These are phyloP conservation scores for Rhinoptilus africanus DNA, from an alignment of 2,113 vertebrate genomes.

Conservation along the genomic window DNA sequence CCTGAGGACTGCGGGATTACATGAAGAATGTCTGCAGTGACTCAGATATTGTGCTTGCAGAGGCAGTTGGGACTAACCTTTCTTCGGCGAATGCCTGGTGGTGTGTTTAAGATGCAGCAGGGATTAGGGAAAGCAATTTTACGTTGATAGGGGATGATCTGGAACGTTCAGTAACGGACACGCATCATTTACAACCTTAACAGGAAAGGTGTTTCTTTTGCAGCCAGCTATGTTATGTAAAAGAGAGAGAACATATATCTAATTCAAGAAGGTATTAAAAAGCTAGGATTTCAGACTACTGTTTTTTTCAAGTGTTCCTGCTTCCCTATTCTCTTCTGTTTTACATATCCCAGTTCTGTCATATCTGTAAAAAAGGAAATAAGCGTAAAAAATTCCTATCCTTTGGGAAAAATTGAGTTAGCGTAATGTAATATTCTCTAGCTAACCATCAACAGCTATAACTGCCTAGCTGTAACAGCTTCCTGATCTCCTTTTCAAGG, in stretches of 20 bases:
- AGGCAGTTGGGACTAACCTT: background rate
- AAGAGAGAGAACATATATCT: background rate
- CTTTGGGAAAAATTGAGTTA: constrained; percentile 17
- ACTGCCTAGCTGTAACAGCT: background rate
- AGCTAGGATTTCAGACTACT: background rate
- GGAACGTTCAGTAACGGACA: background rate
- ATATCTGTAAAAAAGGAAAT: background rate
- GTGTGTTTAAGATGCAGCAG: background rate
- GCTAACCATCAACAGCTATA: background rate
- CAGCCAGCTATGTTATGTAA: background rate
- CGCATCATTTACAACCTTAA: background rate
- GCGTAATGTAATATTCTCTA: background rate
- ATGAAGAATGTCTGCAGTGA: background rate
- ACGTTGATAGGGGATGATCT: background rate
- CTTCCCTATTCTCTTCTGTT: background rate
- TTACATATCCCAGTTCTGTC: constrained; percentile 23
- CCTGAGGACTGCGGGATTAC: background rate
- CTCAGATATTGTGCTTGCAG: background rate
- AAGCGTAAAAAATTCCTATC: background rate
- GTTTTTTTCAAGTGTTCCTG: background rate
- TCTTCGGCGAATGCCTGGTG: background rate
- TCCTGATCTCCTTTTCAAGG: background rate
- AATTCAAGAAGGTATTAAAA: background rate
- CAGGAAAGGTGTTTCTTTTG: background rate
- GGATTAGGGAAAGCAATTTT: background rate